Conservation (phyloP, 2,113 vertebrate species). For the Petroica traversi region DNA sequence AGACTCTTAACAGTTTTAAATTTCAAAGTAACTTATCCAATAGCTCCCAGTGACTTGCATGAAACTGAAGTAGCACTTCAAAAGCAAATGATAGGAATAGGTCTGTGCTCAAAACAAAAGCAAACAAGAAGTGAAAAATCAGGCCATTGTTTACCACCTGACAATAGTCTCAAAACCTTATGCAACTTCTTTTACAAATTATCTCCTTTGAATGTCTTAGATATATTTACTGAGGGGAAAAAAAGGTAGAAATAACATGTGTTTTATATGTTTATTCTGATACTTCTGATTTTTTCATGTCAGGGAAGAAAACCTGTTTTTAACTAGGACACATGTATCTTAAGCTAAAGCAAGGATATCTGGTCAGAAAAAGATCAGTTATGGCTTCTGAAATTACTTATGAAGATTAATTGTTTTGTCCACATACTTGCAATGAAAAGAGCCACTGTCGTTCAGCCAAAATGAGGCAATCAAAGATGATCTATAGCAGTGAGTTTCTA, state of each 20-base stretch:
- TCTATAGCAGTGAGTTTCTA: neutral
- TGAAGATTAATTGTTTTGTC: neutral
- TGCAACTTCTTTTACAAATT: neutral
- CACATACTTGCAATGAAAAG: neutral
- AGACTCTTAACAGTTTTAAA: neutral
- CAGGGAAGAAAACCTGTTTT: neutral
- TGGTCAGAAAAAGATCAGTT: neutral
- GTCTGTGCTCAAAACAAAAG: neutral
- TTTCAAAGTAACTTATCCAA: no score
- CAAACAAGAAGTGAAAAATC: neutral
- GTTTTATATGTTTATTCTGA: neutral
- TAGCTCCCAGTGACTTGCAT: neutral
- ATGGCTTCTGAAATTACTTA: neutral
- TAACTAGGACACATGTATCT: neutral
- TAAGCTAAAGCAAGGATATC: neutral
- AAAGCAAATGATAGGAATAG: neutral
- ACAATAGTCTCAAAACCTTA: neutral
- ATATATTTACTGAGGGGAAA: neutral
- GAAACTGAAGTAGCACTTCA: neutral
- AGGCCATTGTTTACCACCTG: neutral
- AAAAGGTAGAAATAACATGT: neutral
- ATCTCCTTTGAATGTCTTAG: neutral
- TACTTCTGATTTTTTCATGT: neutral
- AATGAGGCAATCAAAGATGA: neutral
- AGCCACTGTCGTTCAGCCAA: neutral